These are phyloP conservation scores for Eupithecia abbreviata DNA, from an alignment of 2,888 invertebrate species.

Conservation along the genomic window DNA sequence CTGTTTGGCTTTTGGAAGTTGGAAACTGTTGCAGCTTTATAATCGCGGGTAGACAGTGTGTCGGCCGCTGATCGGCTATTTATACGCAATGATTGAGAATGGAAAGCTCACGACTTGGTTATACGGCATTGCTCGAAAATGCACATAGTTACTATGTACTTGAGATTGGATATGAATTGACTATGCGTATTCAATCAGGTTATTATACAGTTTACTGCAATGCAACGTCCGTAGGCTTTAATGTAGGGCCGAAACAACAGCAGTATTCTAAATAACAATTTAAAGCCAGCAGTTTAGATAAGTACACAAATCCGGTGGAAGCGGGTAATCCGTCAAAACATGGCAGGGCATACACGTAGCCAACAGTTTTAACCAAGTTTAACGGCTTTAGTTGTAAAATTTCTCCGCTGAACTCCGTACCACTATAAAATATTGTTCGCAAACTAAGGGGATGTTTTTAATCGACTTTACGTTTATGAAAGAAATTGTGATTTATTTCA, in stretches of 20 bases:
- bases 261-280: not conserved
- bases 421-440: constrained; percentile 45
- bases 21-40: constrained; percentile 41
- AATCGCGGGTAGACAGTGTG: constrained; percentile 45
- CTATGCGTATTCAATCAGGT: not conserved
- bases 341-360: constrained; percentile 58
- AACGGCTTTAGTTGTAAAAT: constrained; percentile 54
- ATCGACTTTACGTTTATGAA: constrained; percentile 41
- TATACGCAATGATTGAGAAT: constrained; percentile 22
- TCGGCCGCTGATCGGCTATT: constrained; percentile 28
- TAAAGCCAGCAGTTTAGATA: constrained; percentile 29
- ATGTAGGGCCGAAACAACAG: not conserved
- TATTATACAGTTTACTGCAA: not conserved
- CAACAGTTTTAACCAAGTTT: constrained; percentile 59
- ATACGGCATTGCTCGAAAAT: constrained; percentile 1
- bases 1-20: constrained; percentile 45
- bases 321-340: constrained; percentile 72
- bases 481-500: constrained; percentile 37
- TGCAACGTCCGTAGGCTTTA: not conserved
- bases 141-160: not conserved
- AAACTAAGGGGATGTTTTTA: constrained; percentile 44
- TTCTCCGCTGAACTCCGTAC: constrained; percentile 28
- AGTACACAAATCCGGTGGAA: constrained; percentile 37
- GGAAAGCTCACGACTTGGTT: constrained; percentile 12
- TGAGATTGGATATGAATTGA: not conserved